Conservation (phyloP, 1,140 invertebrate species). For the Drosophila tani region DNA sequence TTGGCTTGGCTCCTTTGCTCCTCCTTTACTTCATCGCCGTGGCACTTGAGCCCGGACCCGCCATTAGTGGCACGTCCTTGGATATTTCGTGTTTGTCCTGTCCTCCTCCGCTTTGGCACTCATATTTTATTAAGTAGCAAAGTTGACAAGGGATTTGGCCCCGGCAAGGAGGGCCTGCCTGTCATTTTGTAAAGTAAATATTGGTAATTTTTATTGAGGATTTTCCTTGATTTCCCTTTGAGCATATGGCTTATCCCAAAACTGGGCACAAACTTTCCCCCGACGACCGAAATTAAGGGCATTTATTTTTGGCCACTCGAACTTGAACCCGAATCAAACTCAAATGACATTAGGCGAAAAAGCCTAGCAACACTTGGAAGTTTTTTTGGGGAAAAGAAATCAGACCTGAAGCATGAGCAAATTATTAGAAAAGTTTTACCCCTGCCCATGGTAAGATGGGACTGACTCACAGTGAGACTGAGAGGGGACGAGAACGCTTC, state of each 20-base stretch:
- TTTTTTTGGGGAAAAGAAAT: conserved; percentile 37
- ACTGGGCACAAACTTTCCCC: conserved; percentile 50
- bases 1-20: conserved; percentile 13
- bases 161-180: conserved; percentile 44
- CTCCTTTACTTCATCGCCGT: conserved; percentile 7
- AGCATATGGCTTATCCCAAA: conserved; percentile 65
- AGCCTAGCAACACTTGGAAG: conserved; percentile 52
- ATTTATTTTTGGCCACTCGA: conserved; percentile 67
- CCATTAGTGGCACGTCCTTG: conserved; percentile 82
- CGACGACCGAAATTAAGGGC: conserved; percentile 62
- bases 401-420: conserved; percentile 17
- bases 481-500: conserved; percentile 27
- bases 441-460: too few species aligned
- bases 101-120: conserved; percentile 74
- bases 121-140: conserved; percentile 84
- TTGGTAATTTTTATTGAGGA: conserved; percentile 84
- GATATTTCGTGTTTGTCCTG: conserved; percentile 60
- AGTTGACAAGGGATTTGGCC: conserved; percentile 79
- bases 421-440: conserved; percentile 61
- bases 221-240: conserved; percentile 72
- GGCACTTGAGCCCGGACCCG: conserved; percentile 71
- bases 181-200: conserved; percentile 84
- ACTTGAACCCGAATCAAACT: conserved; percentile 54
- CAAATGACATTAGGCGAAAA: conserved; percentile 59
- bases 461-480: not conserved